Conservation (phyloP, 2,113 vertebrate species). For the Mustelus asterias region DNA sequence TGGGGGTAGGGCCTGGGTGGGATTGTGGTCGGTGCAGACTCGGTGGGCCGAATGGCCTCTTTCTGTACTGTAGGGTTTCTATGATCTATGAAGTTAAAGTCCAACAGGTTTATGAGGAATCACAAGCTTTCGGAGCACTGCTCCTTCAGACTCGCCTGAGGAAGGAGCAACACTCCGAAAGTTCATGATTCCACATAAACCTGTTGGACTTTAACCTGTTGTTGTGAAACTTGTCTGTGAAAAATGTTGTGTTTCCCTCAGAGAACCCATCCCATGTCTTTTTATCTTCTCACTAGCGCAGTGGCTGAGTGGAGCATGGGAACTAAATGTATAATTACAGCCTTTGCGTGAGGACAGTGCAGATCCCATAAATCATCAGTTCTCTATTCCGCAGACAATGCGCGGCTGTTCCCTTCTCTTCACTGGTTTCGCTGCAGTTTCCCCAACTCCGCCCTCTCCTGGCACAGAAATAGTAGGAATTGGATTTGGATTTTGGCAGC, state of each 20-base stretch:
- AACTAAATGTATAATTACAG: neutral
- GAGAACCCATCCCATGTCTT: neutral
- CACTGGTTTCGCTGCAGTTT: neutral
- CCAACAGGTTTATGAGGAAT: too few species aligned
- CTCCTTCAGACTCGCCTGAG: too few species aligned
- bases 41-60: too few species aligned
- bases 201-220: too few species aligned
- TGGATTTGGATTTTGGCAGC: neutral
- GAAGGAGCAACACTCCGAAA: too few species aligned
- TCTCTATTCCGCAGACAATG: neutral
- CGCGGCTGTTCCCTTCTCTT: neutral
- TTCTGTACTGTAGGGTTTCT: too few species aligned
- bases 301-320: neutral
- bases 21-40: too few species aligned
- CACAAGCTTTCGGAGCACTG: too few species aligned
- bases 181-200: too few species aligned
- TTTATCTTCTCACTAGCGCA: neutral
- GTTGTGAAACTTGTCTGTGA: too few species aligned
- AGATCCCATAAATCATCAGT: neutral
- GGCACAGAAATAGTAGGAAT: neutral
- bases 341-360: neutral
- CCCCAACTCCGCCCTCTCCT: neutral
- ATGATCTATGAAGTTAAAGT: too few species aligned
- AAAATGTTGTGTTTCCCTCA: neutral
- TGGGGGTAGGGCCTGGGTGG: too few species aligned